Evolutionary conservation across 2,797 vertebrate species (phyloP), one percentile per base, ranked within the genome.

Genomic region (Ptychobarbus kaznakovi): DNA sequence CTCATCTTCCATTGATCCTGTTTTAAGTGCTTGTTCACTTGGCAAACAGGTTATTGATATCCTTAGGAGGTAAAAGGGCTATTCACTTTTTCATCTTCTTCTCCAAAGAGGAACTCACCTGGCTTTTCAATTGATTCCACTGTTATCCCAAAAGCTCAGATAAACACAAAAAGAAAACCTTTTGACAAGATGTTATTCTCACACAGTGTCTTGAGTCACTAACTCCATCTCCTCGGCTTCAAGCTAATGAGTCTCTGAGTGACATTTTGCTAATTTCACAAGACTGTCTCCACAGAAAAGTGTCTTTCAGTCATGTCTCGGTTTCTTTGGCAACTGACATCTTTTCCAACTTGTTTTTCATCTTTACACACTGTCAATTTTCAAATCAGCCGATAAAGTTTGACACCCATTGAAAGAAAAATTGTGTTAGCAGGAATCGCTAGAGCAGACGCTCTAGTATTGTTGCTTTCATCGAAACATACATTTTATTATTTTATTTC

Each of bases 231-330:
- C 40, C 22, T 83, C 72, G 80, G 77, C 86, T 80, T 72, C 85
- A 87, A 84, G 85, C 83, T 87, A 88, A 81, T 81, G 80, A 82
- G 25, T 83, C 42, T 83, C 38, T 83, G 86, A 89, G 69, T 89
- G 86, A 89, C 80, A 65, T 82, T 80, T 83, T 20, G 66, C 83
- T 86, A 85, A 89, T 86, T 89, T 89, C 76, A 80, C 80, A 66
- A 80, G 86, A 82, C 40, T 38, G 38, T 68, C 80, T 80, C 69
- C 28, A 81, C 70, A 81, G 73, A 86, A 80, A 86, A 73, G 42
- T 70, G 42, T 80, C 28, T 51, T 83, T 83, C 76, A 75, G 86
- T 78, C 53, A 53, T 77, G 44, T 69, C 40, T 87, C 44, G 46
- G 80, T 65, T 75, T 46, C 38, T 76, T 82, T 87, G 83, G 77